phyloP scores from a whole-genome alignment of 2,113 vertebrate species.

The Otocyon megalotis region DNA sequence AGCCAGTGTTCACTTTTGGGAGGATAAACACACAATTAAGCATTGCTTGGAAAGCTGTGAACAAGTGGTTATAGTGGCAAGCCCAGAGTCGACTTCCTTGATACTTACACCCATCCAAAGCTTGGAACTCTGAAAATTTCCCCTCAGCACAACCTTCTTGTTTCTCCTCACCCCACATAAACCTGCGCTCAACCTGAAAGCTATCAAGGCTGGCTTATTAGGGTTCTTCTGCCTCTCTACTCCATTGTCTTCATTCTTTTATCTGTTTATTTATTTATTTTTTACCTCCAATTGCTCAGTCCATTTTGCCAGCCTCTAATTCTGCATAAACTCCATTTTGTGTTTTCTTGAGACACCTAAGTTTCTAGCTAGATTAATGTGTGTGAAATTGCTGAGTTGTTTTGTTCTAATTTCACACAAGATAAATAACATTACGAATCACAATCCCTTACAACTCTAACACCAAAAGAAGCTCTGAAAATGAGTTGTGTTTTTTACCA shows the following conservation, averaged over 20 bases:
- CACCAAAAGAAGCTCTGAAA: conserved; percentile 8
- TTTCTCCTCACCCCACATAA: background rate
- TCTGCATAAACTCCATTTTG: background rate
- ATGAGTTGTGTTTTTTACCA: background rate
- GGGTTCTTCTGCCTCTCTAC: background rate
- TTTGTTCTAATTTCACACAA: background rate
- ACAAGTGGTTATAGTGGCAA: background rate
- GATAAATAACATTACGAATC: background rate
- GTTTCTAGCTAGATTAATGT: background rate
- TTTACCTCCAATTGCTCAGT: background rate
- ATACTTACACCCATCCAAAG: background rate
- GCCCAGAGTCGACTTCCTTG: background rate
- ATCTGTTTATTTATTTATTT: background rate
- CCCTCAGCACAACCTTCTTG: background rate
- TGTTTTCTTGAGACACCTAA: background rate
- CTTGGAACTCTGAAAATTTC: background rate
- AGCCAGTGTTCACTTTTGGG: conserved; percentile 11
- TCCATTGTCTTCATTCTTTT: background rate
- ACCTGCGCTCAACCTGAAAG: background rate
- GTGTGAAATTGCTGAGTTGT: background rate
- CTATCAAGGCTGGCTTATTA: background rate
- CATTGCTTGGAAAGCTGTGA: background rate
- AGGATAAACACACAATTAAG: background rate
- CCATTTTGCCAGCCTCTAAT: background rate
- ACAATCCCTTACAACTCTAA: background rate